phyloP scores from a whole-genome alignment of 2,888 invertebrate species.

The Liodrosophila aerea region DNA sequence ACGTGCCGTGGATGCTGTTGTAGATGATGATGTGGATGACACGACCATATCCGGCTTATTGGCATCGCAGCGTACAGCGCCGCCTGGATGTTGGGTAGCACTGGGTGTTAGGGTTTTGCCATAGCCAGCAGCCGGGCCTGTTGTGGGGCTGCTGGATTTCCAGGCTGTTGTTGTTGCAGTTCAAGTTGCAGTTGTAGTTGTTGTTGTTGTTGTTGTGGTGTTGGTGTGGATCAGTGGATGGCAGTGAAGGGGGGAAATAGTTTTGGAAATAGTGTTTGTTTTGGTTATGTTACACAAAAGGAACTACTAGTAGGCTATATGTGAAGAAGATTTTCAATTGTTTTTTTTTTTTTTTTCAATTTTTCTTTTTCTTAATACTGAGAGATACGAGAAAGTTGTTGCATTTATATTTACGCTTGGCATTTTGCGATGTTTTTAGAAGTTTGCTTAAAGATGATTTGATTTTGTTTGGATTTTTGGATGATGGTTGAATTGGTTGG shows the following conservation, averaged over 20 bases:
- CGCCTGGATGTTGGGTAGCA: slow-evolving; percentile 55
- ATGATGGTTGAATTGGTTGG: slow-evolving; percentile 16
- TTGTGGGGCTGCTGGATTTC: slow-evolving; percentile 75
- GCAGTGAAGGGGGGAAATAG: slow-evolving; percentile 75
- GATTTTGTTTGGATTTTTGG: slow-evolving; percentile 45
- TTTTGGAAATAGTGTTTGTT: slow-evolving; percentile 75
- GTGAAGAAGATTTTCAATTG: slow-evolving; percentile 40
- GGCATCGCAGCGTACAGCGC: slow-evolving; percentile 58
- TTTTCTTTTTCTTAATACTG: slow-evolving; percentile 42
- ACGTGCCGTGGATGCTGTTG: slow-evolving; percentile 76
- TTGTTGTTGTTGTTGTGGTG: slow-evolving; percentile 13
- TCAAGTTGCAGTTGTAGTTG: background rate
- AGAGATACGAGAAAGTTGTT: slow-evolving; percentile 56
- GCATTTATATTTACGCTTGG: slow-evolving; percentile 68
- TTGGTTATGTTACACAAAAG: slow-evolving; percentile 71
- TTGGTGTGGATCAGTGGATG: slow-evolving; percentile 40
- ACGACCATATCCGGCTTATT: slow-evolving; percentile 42
- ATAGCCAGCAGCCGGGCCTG: slow-evolving; percentile 54
- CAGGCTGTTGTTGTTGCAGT: slow-evolving; percentile 67
- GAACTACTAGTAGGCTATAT: slow-evolving; percentile 62
- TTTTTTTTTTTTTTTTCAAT: slow-evolving; percentile 34
- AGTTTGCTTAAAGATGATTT: slow-evolving; percentile 73
- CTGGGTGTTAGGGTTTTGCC: slow-evolving; percentile 66
- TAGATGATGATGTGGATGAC: slow-evolving; percentile 66
- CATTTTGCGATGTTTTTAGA: slow-evolving; percentile 60